Evolutionary conservation across 2,797 vertebrate genomes (phyloP).

Genomic region (Thalassophryne amazonica): DNA sequence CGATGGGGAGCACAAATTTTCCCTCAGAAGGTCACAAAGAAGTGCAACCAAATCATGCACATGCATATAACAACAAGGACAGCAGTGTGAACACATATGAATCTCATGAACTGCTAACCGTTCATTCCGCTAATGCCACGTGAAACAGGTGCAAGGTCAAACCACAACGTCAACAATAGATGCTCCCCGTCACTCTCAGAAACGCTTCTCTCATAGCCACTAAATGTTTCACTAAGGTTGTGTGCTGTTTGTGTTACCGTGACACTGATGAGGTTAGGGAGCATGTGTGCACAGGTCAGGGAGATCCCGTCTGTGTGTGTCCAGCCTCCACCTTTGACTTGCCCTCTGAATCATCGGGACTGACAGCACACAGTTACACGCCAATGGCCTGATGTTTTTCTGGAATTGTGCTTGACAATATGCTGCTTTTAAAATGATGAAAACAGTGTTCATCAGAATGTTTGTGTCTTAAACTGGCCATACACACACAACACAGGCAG

Average conservation of each 20-base stretch:
- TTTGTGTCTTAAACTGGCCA: too few relatives aligned
- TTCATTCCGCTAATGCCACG: slow-evolving; percentile 47
- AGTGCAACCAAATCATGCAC: neutral
- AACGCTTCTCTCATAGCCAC: slow-evolving; percentile 59
- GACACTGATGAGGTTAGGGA: slow-evolving; percentile 55
- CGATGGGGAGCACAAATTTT: slow-evolving; percentile 61
- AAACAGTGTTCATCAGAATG: too few relatives aligned
- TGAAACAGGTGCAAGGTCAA: slow-evolving; percentile 74
- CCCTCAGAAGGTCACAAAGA: slow-evolving; percentile 22
- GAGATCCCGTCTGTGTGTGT: slow-evolving; percentile 47
- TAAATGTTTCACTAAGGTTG: slow-evolving; percentile 57
- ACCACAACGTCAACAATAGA: slow-evolving; percentile 63
- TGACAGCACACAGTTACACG: slow-evolving; percentile 21
- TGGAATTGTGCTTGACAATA: neutral
- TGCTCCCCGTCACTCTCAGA: slow-evolving; percentile 60
- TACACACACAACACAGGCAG: too few relatives aligned
- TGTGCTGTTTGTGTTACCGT: slow-evolving; percentile 45
- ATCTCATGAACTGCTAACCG: slow-evolving; percentile 20
- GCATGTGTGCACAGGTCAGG: slow-evolving; percentile 56
- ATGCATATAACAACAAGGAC: slow-evolving; percentile 10
- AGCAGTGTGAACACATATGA: slow-evolving; percentile 2
- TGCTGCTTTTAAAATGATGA: neutral
- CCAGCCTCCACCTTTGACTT: slow-evolving; percentile 42
- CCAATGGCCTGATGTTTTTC: slow-evolving; percentile 4
- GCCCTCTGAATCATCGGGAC: slow-evolving; percentile 27